Evolutionary conservation across 2,113 vertebrate species (phyloP), one percentile per base, ranked within the genome.

Genomic region (Cavia aperea): DNA sequence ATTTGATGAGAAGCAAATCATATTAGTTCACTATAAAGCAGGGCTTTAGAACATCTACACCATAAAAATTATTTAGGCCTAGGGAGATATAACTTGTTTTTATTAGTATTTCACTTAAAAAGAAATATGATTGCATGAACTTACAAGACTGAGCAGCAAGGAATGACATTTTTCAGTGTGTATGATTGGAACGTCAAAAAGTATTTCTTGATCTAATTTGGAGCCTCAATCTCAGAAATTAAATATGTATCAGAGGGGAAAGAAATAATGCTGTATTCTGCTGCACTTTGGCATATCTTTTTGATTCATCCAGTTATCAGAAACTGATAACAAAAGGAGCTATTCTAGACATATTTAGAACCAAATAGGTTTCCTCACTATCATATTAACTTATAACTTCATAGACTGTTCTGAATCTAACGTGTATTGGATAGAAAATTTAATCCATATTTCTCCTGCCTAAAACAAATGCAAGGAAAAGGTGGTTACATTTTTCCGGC

Each of bases 61-160:
- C 66, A 77, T 86, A 51, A 39, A 66, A 93, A 43, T 46, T 60
- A 12, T 43, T 63, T 85, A 36, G 36, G 7, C 39, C 60, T 66
- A 24, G 51, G 31, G 36, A 94, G 11, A 81, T 70, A 62, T 88
- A 88, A 70, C 65, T 78, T 16, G 2, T 75, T 94, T 94, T 85
- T 89, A 63, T 90, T 82, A 90, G 39, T 72, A 93, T 23, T 86
- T 93, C 49, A 92, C 75, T 95, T 91, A 88, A 90, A 94, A 89
- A 85, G 78, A 49, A 92, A 63, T 88, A 10, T 18, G 77, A 84
- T 79, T 91, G 33, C 39, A 79, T 81, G 2, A 2, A 63, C 75
- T 65, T 87, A 77, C 66, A 62, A 89, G 88, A 46, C 70, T 85
- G 77, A 88, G 24, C 85, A 1, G 7, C 1, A 65, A 14, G 91